Percentiles rank a stretch among this genome's conserved stretches.
phyloP scores from a whole-genome alignment of 2,797 vertebrate species.

The Adelosebastes latens region DNA sequence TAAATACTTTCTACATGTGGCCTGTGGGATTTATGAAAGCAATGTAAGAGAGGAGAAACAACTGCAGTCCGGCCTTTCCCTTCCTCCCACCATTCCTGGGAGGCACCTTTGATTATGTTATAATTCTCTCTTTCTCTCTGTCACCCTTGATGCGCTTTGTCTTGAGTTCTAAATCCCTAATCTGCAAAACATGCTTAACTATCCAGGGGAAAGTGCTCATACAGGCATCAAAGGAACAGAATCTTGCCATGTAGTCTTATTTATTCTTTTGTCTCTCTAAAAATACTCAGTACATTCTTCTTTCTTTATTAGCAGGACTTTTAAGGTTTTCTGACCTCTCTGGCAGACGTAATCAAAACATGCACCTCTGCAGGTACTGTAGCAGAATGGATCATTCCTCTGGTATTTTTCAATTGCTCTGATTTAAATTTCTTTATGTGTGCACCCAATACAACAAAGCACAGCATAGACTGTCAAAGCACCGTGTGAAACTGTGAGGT shows the following conservation, averaged over 20 bases:
- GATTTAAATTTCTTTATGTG: constrained; percentile 7
- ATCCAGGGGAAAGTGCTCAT: constrained; percentile 19
- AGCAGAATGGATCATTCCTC: constrained; percentile 7
- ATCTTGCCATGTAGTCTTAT: background rate
- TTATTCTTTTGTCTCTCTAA: constrained; percentile 3
- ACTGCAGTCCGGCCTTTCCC: background rate
- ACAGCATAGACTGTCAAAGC: background rate
- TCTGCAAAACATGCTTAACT: constrained; percentile 35
- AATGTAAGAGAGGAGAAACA: background rate
- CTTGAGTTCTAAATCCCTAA: constrained; percentile 47
- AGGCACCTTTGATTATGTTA: constrained; percentile 22
- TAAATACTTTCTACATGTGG: background rate
- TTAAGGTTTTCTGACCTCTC: background rate
- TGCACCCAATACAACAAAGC: background rate
- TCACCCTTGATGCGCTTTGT: constrained; percentile 20
- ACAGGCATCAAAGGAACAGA: background rate
- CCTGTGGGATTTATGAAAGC: constrained; percentile 9
- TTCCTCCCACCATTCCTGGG: background rate
- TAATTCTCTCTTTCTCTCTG: constrained; percentile 12
- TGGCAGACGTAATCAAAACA: constrained; percentile 26
- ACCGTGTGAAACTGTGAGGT: constrained; percentile 7
- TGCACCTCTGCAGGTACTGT: background rate
- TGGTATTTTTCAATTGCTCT: constrained; percentile 30
- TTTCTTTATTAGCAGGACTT: background rate
- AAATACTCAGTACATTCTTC: background rate